Evolutionary conservation across 1,140 invertebrate genomes (phyloP), one percentile per base, ranked within the genome.

Genomic region (Antheraea pernyi): DNA sequence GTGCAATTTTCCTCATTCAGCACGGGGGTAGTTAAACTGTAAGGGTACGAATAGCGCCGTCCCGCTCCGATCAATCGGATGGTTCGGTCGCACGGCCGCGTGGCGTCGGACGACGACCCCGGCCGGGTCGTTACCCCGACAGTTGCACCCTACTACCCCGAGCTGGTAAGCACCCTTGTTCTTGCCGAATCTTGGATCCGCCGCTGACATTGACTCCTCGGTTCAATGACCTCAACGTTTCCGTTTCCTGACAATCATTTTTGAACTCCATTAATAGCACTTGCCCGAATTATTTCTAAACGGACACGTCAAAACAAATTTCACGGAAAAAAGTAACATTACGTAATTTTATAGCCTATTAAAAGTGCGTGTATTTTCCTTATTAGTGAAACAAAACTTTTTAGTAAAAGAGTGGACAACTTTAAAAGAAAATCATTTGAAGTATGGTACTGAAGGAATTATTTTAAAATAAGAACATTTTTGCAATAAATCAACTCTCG

Each of bases 51-150:
- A 69, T 90, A 87, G 79, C 72, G 82, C 78, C 79, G 79, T 89
- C 86, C 77, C 80, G 77, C 83, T 91, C 86, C 88, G 77, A 91
- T 91, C 88, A 91, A 91, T 90, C 88, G 88, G 83, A 80, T 82
- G 86, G 79, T 72, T 77, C 78, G 72, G 80, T 86, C 83, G 81
- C 81, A 69, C 82, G 81, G 86, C 86, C 86, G 86, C 87, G 84
- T 88, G 87, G 87, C 85, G 86, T 77, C 82, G 87, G 85, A 46
- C 89, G 85, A 79, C 85, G 87, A 89, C 89, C 89, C 84, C 86
- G 80, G 78, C 73, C 71, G 80, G 88, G 87, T 90, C 88, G 85
- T 90, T 89, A 84, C 85, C 86, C 82, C 80, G 82, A 80, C 82
- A 89, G 89, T 88, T 90, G 88, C 89, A 88, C 90, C 86, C 87